Conservation (phyloP, 2,888 invertebrate genomes). For the Drosophila falleni region DNA sequence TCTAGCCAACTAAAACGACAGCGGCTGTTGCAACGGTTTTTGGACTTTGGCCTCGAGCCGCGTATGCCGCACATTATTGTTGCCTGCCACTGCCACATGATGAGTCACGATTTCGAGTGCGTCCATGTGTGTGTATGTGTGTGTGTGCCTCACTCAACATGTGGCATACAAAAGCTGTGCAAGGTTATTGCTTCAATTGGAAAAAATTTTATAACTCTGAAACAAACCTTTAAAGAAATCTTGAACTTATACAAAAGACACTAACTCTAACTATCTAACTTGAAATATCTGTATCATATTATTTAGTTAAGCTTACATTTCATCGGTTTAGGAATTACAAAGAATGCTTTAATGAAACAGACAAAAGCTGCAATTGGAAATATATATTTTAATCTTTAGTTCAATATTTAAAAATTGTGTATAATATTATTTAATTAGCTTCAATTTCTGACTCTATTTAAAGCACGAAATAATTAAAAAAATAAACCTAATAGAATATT, state of each 20-base stretch:
- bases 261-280: not conserved
- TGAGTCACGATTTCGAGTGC: constrained; percentile 59
- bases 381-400: no score
- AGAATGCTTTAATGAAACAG: no score
- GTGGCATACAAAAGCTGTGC: constrained; percentile 34
- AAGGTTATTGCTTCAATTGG: constrained; percentile 45
- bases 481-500: no score
- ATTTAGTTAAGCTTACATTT: no score
- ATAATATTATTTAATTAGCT: no score
- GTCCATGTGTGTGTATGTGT: constrained; percentile 13
- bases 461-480: no score
- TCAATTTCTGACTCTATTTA: no score
- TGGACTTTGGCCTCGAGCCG: constrained; percentile 72
- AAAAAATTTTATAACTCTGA: constrained; percentile 24
- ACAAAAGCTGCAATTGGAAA: no score
- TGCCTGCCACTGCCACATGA: constrained; percentile 48
- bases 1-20: constrained; percentile 65
- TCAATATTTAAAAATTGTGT: no score
- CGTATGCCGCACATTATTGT: constrained; percentile 33
- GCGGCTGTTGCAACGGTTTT: constrained; percentile 67
- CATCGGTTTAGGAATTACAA: no score
- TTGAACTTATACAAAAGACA: not conserved
- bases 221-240: not conserved
- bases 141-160: constrained; percentile 25
- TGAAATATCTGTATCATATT: not conserved